Conservation (phyloP, 2,797 vertebrate species). For the Pseudomugil tenellus region DNA sequence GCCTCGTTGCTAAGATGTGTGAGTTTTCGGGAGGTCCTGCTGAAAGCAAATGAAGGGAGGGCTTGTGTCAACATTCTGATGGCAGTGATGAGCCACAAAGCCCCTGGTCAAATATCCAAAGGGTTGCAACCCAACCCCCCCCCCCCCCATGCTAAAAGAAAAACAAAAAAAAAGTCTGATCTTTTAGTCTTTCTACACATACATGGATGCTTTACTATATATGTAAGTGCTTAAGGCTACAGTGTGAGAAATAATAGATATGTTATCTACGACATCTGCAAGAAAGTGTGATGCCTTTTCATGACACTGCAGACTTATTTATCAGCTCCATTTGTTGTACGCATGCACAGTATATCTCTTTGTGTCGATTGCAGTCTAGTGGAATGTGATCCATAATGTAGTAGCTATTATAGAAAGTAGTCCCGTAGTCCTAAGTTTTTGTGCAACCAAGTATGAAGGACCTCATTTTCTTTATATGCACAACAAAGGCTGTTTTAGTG, state of each 20-base stretch:
- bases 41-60: conserved; percentile 82
- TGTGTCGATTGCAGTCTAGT: neutral
- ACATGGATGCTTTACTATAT: neutral
- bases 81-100: conserved; percentile 65
- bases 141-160: neutral
- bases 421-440: neutral
- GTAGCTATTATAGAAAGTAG: neutral
- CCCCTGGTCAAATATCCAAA: conserved; percentile 55
- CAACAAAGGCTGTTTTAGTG: no score
- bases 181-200: conserved; percentile 20
- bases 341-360: neutral
- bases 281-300: neutral
- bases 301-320: neutral
- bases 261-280: neutral
- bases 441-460: neutral
- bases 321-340: neutral
- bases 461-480: neutral
- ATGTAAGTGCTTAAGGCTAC: neutral
- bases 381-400: neutral
- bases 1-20: conserved; percentile 71
- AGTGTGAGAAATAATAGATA: conserved; percentile 5
- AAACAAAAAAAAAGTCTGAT: conserved; percentile 5
- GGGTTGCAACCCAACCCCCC: conserved; percentile 46
- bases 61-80: conserved; percentile 79
- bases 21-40: conserved; percentile 76